Evolutionary conservation across 1,140 invertebrate genomes (phyloP).

Genomic region (Octopus sinensis): DNA sequence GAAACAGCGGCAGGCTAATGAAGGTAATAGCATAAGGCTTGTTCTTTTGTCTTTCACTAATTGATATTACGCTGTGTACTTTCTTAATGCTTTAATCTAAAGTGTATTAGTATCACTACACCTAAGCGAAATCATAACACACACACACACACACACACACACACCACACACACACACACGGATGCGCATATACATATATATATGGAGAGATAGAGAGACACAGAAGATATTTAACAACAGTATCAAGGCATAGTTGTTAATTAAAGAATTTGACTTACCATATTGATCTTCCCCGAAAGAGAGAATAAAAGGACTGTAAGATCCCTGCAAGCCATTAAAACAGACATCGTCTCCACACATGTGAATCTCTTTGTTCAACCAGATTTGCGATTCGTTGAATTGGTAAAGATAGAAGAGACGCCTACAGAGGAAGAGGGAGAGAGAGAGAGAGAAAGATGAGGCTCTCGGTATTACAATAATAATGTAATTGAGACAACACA

Average conservation of each 20-base stretch:
- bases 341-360: conserved; percentile 45
- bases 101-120: too few relatives aligned
- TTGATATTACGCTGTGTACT: too few relatives aligned
- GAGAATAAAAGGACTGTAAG: conserved; percentile 39
- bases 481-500: not conserved
- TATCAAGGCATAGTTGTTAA: not conserved
- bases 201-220: not conserved
- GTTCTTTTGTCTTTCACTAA: too few relatives aligned
- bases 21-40: too few relatives aligned
- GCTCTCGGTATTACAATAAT: not conserved
- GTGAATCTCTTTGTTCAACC: conserved; percentile 38
- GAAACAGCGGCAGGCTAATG: too few relatives aligned
- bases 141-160: too few relatives aligned
- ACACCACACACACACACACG: not conserved
- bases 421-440: conserved; percentile 22
- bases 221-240: not conserved
- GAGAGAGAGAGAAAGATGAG: not conserved
- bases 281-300: conserved; percentile 52
- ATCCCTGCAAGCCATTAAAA: conserved; percentile 32
- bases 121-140: too few relatives aligned
- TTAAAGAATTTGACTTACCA: conserved; percentile 31
- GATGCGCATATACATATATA: not conserved
- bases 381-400: conserved; percentile 24
- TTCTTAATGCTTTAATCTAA: too few relatives aligned
- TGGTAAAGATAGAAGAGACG: conserved; percentile 39